Base-by-base conservation (phyloP, 2,113 vertebrate genomes). In the Tinamus guttatus region DNA sequence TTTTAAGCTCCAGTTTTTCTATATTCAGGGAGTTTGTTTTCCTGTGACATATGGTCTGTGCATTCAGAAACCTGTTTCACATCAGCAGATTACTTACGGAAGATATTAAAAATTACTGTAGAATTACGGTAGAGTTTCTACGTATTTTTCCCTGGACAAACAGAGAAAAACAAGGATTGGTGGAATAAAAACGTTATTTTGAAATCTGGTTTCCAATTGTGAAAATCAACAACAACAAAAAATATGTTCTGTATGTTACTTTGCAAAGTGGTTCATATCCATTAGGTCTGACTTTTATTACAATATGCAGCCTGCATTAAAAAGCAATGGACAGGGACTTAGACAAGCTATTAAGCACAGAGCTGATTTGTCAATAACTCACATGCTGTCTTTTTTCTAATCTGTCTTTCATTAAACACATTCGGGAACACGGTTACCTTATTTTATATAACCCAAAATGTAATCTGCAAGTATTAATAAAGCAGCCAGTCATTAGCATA, bases 1-100 rank as follows among this genome's bases (percentile, higher is more conserved):
- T 94, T 88, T 96, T 81, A 89, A 94, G 73, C 77, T 89, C 78
- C 81, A 89, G 68, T 4, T 41, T 88, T 78, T 69, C 78, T 69
- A 10, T 58, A 58, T 54, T 3, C 20, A 83, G 81, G 52, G 4
- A 49, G 64, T 80, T 73, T 60, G 25, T 87, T 54, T 85, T 69
- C 22, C 32, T 67, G 41, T 30, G 24, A 87, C 95, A 78, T 34
- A 85, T 38, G 41, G 32, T 41, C 38, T 16, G 25, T 4, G 30
- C 3, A 59, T 85, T 13, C 38, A 79, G n/a, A 79, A 95, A 93
- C 34, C 71, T 70, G 25, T 62, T 75, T 88, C 69, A 76, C 52
- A 71, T 77, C 58, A 59, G 13, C 14, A 74, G 60, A 85, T 94
- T 93, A n/a, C 63, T 93, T 78, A 83, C 36, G 36, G 27, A 73